Evolutionary conservation across 92 coral and sea anemone species (phyloP).

Genomic region (Parazoanthus swiftii): DNA sequence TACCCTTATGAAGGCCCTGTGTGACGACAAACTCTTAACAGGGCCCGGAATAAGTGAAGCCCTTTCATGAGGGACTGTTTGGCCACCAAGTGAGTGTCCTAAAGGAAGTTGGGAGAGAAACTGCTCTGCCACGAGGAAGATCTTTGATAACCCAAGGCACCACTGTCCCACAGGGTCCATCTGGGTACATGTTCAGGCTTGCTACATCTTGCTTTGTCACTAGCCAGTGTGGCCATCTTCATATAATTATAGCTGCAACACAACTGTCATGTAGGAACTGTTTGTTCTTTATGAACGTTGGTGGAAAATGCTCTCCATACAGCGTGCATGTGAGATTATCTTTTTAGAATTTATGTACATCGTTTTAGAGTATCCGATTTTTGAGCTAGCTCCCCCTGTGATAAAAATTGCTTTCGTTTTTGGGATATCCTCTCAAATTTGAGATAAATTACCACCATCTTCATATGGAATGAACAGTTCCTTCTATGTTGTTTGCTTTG

Average conservation of each 20-base stretch:
- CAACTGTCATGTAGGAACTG: not conserved
- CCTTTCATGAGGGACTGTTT: not conserved
- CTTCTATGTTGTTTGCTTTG: not conserved
- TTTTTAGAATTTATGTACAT: too few relatives aligned
- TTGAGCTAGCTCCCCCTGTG: too few relatives aligned
- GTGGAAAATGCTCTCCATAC: too few relatives aligned
- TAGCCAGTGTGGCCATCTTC: not conserved
- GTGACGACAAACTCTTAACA: conserved; percentile 4
- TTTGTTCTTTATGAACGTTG: not conserved
- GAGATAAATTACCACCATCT: not conserved
- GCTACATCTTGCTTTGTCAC: not conserved
- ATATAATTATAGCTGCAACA: too few relatives aligned
- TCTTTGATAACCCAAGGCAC: not conserved
- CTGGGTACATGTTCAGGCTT: conserved; percentile 34
- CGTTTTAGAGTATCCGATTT: too few relatives aligned
- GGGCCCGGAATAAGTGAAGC: not conserved
- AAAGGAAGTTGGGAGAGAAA: not conserved
- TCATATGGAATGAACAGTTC: not conserved
- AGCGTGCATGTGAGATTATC: too few relatives aligned
- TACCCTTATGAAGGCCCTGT: conserved; percentile 37
- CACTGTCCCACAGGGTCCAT: conserved; percentile 40
- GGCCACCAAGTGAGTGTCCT: not conserved
- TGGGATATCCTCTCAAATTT: too few relatives aligned
- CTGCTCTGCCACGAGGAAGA: not conserved
- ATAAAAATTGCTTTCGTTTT: too few relatives aligned